phyloP scores from a whole-genome alignment of 2,797 vertebrate species.

The Spatula versicolor region DNA sequence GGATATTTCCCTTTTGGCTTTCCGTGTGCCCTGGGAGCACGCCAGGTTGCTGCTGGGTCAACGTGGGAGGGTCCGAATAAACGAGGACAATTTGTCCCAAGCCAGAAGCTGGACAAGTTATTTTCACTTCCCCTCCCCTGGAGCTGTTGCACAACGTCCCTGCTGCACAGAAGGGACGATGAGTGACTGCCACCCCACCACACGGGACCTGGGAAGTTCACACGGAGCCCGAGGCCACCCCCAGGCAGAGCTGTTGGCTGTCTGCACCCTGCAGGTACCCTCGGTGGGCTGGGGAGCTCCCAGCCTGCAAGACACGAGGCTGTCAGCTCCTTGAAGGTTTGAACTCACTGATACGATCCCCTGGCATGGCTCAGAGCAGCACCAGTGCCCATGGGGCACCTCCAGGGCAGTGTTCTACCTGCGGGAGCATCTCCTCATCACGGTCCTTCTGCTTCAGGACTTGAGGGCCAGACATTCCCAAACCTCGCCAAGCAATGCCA shows the following conservation, averaged over 20 bases:
- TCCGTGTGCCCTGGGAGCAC: background rate
- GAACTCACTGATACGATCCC: background rate
- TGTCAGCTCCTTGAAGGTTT: background rate
- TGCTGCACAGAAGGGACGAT: background rate
- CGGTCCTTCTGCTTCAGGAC: background rate
- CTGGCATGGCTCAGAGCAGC: background rate
- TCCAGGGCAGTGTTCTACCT: background rate
- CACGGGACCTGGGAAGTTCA: accelerated
- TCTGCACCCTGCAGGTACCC: background rate
- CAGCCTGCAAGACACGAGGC: accelerated
- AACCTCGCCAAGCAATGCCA: background rate
- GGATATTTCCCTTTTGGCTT: background rate
- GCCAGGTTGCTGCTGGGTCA: background rate
- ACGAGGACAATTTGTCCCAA: background rate
- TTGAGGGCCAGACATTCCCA: background rate
- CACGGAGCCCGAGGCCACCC: background rate
- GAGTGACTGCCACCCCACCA: background rate
- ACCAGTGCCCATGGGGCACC: background rate
- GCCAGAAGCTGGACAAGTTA: background rate
- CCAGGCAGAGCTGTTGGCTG: background rate
- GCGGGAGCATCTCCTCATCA: background rate
- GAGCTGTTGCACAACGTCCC: accelerated
- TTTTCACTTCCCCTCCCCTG: background rate
- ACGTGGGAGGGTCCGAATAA: background rate
- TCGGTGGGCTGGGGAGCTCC: background rate